Base-by-base conservation (phyloP, 2,113 vertebrate species). In the Charadrius vociferus region DNA sequence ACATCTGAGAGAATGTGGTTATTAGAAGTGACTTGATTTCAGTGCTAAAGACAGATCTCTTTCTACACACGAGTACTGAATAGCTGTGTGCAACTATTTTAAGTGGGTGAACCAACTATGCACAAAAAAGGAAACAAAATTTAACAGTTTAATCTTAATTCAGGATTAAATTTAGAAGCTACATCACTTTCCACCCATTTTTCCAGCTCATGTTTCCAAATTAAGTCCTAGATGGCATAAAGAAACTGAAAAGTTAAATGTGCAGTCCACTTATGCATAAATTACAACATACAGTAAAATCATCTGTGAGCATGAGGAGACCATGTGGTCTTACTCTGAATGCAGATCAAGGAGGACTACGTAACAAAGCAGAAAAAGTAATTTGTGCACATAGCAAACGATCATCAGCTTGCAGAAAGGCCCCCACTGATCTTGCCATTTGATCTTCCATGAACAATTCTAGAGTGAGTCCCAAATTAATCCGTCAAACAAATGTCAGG, bases 371-470 rank as follows among this genome's bases (percentile, higher is more conserved):
- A 79, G 65, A 80, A 78, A 86, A 74, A 12, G 6, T 43, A 88
- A 93, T 73, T 53, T 82, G 88, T 77, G n/a, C 56, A 52, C 63
- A 63, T 16, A 37, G 53, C 65, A 53, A 59, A 66, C 18, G n/a
- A 75, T 45, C 29, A 56, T 34, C 84, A 96, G 53, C 74, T 82
- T 90, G 74, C 62, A 92, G 74, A 83, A 96, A 26, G 45, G 26
- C 7, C 47, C 67, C 34, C 14, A 23, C 36, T 52, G 82, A 93
- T 90, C 94, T 73, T 82, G 32, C 10, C 47, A 50, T 81, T 85
- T 77, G 62, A 61, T 83, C 37, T 77, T 73, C 45, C 79, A 83
- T 1, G 2, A 73, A 53, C 50, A 88, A 90, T 83, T 88, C 50
- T n/a, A 53, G 27, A 90, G n/a, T 68, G 94, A 73, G 14, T 9